Percentiles rank a stretch among this genome's conserved stretches.
Conservation (phyloP, 2,113 vertebrate species). For the Colius striatus region DNA sequence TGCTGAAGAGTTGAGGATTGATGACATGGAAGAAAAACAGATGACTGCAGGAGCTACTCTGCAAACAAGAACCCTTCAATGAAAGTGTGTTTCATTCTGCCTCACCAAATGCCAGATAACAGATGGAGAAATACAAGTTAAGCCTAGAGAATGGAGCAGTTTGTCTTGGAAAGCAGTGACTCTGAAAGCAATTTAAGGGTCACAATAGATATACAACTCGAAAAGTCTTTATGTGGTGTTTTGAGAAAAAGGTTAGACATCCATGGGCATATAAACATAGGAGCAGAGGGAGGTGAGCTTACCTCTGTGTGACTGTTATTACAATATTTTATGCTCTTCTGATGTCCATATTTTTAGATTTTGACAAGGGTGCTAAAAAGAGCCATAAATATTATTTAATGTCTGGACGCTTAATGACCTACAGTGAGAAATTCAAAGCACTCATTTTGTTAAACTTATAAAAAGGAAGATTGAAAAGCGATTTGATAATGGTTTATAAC, state of each 20-base stretch:
- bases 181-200: conserved; percentile 20
- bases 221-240: neutral
- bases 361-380: neutral
- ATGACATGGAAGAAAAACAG: neutral
- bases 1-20: neutral
- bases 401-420: conserved; percentile 26
- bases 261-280: neutral
- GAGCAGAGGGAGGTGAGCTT: conserved; percentile 2
- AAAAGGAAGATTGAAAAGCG: conserved; percentile 49
- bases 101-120: conserved; percentile 19
- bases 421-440: conserved; percentile 42
- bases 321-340: neutral
- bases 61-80: conserved; percentile 2
- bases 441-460: conserved; percentile 44
- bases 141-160: neutral
- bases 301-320: neutral
- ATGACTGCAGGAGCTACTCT: neutral
- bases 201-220: neutral
- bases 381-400: conserved; percentile 52
- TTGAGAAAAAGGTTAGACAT: conserved; percentile 8
- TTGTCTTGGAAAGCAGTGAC: neutral
- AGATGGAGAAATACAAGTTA: neutral
- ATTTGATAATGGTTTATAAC: conserved; percentile 54
- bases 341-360: conserved; percentile 11
- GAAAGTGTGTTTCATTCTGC: neutral